phyloP scores from a whole-genome alignment of 2,797 vertebrate genomes.

The Galago senegalensis region DNA sequence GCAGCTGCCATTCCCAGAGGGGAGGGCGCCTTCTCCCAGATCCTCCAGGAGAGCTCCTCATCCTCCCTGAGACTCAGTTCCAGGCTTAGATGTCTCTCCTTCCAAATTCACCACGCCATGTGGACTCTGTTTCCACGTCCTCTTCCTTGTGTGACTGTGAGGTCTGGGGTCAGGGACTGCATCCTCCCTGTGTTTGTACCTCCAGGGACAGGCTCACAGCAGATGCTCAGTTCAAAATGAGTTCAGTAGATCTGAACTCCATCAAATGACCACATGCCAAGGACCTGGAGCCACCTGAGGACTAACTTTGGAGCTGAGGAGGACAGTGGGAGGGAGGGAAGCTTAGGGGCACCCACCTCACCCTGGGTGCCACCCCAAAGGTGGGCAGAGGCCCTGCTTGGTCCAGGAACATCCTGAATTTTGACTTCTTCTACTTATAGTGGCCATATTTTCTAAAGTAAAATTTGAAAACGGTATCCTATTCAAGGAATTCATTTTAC shows the following conservation, averaged over 20 bases:
- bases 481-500: neutral
- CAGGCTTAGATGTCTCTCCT: neutral
- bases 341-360: neutral
- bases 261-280: rapidly evolving
- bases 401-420: neutral
- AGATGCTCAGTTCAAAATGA: neutral
- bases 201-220: neutral
- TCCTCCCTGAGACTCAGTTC: too few relatives aligned
- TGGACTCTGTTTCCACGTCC: neutral
- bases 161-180: neutral
- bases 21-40: neutral
- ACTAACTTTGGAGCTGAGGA: neutral
- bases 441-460: slow-evolving; percentile 2
- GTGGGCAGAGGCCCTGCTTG: neutral
- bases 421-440: neutral
- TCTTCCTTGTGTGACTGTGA: neutral
- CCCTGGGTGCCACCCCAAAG: neutral
- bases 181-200: too few relatives aligned
- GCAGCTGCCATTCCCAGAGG: too few relatives aligned
- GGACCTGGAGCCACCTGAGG: neutral
- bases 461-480: neutral
- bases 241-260: neutral
- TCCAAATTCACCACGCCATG: rapidly evolving
- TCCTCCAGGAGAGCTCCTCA: rapidly evolving
- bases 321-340: neutral